Percentiles rank a stretch among this genome's conserved stretches.
phyloP scores from a whole-genome alignment of 2,113 vertebrate species.

The Balaeniceps rex region DNA sequence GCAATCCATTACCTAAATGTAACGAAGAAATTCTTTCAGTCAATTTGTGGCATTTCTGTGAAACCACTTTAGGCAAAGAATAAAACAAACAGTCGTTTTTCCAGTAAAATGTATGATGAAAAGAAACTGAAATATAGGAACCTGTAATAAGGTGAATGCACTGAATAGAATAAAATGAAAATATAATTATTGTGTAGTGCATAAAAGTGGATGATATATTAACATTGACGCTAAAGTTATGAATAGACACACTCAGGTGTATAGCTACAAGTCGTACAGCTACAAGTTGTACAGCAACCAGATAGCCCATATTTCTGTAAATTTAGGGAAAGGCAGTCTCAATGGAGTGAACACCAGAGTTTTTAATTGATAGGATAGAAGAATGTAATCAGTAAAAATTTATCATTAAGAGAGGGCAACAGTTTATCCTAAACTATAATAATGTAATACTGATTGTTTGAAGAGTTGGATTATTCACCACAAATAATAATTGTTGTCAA shows the following conservation, averaged over 20 bases:
- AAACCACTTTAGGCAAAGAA: neutral
- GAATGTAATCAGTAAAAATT: neutral
- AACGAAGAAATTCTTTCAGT: neutral
- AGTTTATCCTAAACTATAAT: neutral
- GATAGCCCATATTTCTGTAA: neutral
- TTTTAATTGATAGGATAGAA: neutral
- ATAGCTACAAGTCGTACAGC: neutral
- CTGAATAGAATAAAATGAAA: neutral
- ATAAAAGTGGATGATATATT: neutral
- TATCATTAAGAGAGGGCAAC: neutral
- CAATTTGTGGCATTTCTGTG: neutral
- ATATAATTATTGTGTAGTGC: neutral
- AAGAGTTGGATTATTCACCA: neutral
- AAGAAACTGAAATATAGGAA: constrained; percentile 1
- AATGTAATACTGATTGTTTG: neutral
- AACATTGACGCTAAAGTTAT: neutral
- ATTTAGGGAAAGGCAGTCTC: neutral
- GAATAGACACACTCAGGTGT: neutral
- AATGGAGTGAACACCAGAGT: neutral
- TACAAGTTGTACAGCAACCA: neutral
- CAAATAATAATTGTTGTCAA: neutral
- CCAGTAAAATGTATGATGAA: neutral
- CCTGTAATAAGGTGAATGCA: neutral
- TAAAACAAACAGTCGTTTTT: neutral
- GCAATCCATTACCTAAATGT: neutral